Base-by-base conservation (phyloP, 2,888 invertebrate genomes). In the Eupithecia insigniata region DNA sequence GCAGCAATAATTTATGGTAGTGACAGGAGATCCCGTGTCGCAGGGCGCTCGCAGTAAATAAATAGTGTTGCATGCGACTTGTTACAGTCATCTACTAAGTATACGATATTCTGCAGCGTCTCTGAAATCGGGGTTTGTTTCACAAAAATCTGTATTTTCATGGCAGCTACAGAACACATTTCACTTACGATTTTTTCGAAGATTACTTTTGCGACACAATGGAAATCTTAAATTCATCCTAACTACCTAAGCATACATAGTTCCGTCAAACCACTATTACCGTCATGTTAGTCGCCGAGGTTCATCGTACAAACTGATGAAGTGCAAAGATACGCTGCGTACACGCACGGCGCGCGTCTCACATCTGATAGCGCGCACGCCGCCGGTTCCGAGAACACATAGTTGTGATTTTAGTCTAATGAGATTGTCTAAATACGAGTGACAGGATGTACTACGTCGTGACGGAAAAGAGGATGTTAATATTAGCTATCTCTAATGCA, bases 1-100 rank as follows among this genome's bases (percentile, higher is more conserved):
- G 67, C 66, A 80, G 85, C 83, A 80, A 90, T 92, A 89, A 89
- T 87, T 92, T 91, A 91, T 82, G 76, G 81, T 79, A 82, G 83
- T 85, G 89, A 89, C 87, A 82, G 87, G 83, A 81, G 89, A 91
- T 92, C 87, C 88, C 83, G 78, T 84, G 78, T 73, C 73, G 76
- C 76, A 80, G 81, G 77, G 80, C 75, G 83, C 84, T 79, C 79
- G 86, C 83, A 85, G 87, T 87, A 90, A 90, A 91, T 91, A 89
- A 86, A 85, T 84, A 84, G 84, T 83, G 83, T 86, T 86, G 85
- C 87, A 83, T 86, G 86, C 85, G 80, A 82, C 81, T 80, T 82
- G 83, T 80, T 75, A 67, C 78, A 71, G 80, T 77, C 71, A 78
- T 80, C 76, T 80, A 90, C 84, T 87, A 90, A 14, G 55, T 55